A percentile compares a stretch with the other conserved stretches of the same genome.
phyloP scores from a whole-genome alignment of 1,140 invertebrate species.

The Oryzaephilus surinamensis region DNA sequence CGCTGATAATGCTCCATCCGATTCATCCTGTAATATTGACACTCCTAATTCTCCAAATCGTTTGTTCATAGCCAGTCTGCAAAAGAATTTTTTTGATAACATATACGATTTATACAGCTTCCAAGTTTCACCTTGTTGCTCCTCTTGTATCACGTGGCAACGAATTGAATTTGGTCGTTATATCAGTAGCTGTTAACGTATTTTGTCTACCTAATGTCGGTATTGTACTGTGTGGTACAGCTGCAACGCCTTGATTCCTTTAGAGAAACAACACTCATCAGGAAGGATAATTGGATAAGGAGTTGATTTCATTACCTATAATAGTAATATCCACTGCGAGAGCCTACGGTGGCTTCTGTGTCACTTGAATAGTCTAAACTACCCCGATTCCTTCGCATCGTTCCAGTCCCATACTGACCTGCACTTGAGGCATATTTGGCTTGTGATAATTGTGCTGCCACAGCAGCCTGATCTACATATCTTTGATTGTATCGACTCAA shows the following conservation, averaged over 20 bases:
- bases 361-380: slow-evolving; percentile 86
- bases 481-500: slow-evolving; percentile 43
- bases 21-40: slow-evolving; percentile 58
- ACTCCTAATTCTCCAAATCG: slow-evolving; percentile 39
- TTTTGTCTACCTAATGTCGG: slow-evolving; percentile 39
- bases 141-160: slow-evolving; percentile 62
- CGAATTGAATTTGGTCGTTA: slow-evolving; percentile 57
- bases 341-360: slow-evolving; percentile 78
- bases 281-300: neutral
- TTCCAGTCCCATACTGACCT: slow-evolving; percentile 27
- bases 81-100: slow-evolving; percentile 15
- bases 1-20: slow-evolving; percentile 69
- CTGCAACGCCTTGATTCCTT: slow-evolving; percentile 10
- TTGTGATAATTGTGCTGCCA: slow-evolving; percentile 37
- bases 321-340: slow-evolving; percentile 67
- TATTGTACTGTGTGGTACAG: slow-evolving; percentile 32
- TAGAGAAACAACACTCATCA: neutral
- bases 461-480: slow-evolving; percentile 43
- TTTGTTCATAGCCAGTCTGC: slow-evolving; percentile 38
- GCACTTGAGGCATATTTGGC: slow-evolving; percentile 29
- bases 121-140: slow-evolving; percentile 38
- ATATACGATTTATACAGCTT: too few relatives aligned
- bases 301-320: slow-evolving; percentile 41
- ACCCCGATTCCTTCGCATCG: slow-evolving; percentile 54
- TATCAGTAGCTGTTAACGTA: slow-evolving; percentile 42